Percentiles rank a stretch among this genome's conserved stretches.
Evolutionary conservation across 2,888 invertebrate genomes (phyloP).

Genomic region (Meganola albula): DNA sequence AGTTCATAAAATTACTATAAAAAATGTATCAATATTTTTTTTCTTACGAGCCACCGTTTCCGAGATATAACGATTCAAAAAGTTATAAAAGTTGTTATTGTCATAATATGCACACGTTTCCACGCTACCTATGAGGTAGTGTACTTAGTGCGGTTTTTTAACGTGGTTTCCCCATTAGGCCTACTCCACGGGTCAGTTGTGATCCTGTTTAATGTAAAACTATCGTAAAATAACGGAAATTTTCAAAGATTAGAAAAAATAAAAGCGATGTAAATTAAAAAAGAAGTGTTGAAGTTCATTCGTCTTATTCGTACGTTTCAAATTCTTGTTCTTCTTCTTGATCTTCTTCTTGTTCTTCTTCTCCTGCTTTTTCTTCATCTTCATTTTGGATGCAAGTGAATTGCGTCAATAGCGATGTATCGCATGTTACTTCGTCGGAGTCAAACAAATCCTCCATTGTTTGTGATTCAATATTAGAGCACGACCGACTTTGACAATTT

Average conservation of each 20-base stretch:
- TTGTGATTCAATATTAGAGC: slow-evolving; percentile 23
- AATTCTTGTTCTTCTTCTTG: slow-evolving; percentile 12
- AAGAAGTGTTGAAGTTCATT: slow-evolving; percentile 6
- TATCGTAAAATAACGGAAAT: slow-evolving; percentile 13
- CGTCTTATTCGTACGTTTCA: slow-evolving; percentile 10
- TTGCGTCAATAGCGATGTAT: slow-evolving; percentile 20
- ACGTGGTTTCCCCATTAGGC: background rate
- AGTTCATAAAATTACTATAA: background rate
- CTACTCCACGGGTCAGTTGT: background rate
- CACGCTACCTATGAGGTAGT: background rate
- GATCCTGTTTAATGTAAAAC: background rate
- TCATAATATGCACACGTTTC: background rate
- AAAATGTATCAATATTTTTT: background rate
- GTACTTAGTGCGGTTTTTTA: background rate
- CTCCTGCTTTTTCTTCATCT: slow-evolving; percentile 14
- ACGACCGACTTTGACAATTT: slow-evolving; percentile 23
- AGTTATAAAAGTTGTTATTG: background rate
- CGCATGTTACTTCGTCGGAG: slow-evolving; percentile 13
- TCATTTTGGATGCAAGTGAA: slow-evolving; percentile 18
- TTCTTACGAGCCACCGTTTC: background rate
- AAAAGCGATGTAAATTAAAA: slow-evolving; percentile 15
- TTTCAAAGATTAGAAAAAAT: slow-evolving; percentile 13
- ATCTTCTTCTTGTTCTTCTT: slow-evolving; percentile 10
- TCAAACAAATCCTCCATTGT: slow-evolving; percentile 19
- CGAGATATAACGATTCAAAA: background rate